Evolutionary conservation across 2,113 vertebrate species (phyloP), one percentile per base, ranked within the genome.

Genomic region (Grallaria varia): DNA sequence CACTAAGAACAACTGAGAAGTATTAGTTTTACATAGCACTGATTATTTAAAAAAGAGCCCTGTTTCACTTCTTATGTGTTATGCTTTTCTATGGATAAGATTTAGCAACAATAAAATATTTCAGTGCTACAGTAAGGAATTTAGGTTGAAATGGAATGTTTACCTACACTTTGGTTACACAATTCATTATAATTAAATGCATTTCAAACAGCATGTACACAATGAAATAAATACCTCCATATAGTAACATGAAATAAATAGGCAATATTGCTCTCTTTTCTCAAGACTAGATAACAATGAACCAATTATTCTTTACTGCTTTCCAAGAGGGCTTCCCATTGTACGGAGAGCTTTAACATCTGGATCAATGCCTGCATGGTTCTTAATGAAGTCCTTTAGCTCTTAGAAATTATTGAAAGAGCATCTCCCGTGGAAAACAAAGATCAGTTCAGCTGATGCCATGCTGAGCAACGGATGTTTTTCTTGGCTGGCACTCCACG

Each of bases 321-420:
- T 90, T 96, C 60, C 53, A 84, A 49, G 73, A 86, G 39, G 44
- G 44, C 52, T 93, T 90, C 45, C 81, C 25, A 10, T 88, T 85
- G 47, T 81, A 86, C 33, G 68, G 68, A 74, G 59, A 81, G 42
- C 44, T 67, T 94, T 95, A 97, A 95, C 95, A 94, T 96, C 93
- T 96, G 95, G 95, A 96, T 95, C 95, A 63, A 86, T 80, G 72
- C 47, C 85, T 94, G 68, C 42, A 33, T 67, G 56, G 28, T 68
- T 94, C 90, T 90, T 93, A 96, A 94, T 95, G 59, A 94, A 96
- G 91, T 91, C 72, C 79, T 96, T 95, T 92, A 95, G 64, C 64
- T 90, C 90, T 72, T 44, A 55, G 75, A 94, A 97, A 96, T 95
- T 84, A 77, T 60, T 71, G 84, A 86, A 94, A 81, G 91, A 93